A percentile compares a stretch with the other conserved stretches of the same genome.
phyloP scores from a whole-genome alignment of 2,797 vertebrate species.

The Leptoclinus maculatus region DNA sequence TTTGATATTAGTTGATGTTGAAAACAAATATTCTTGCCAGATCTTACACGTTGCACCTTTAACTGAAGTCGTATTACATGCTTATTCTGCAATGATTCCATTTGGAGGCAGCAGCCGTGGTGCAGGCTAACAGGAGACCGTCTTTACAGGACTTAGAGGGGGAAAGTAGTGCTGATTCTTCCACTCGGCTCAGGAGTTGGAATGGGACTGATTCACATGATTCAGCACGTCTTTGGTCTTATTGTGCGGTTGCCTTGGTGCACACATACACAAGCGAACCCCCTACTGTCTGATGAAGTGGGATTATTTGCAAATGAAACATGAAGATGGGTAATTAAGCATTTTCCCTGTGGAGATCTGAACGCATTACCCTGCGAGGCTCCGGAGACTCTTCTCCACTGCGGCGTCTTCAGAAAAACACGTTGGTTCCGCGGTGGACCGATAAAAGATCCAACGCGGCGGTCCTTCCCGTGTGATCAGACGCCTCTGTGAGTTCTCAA shows the following conservation, averaged over 20 bases:
- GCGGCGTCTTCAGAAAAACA: not conserved
- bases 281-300: not conserved
- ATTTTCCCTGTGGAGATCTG: not conserved
- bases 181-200: slow-evolving; percentile 1
- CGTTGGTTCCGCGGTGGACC: not conserved
- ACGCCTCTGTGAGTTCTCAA: slow-evolving; percentile 34
- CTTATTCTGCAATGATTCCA: not conserved
- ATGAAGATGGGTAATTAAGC: not conserved
- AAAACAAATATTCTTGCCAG: not conserved
- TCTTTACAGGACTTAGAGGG: not conserved
- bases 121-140: slow-evolving; percentile 1
- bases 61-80: not conserved
- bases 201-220: not conserved
- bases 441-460: not conserved
- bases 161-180: slow-evolving; percentile 22
- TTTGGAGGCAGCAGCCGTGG: slow-evolving; percentile 1
- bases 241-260: not conserved
- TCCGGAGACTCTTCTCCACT: not conserved
- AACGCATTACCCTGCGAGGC: not conserved
- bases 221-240: not conserved
- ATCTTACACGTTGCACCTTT: not conserved
- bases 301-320: not conserved
- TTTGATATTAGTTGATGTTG: not conserved
- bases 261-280: not conserved
- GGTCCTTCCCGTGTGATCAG: not conserved